These are phyloP conservation scores for Eurosta solidaginis DNA, from an alignment of 1,140 invertebrate genomes.

Conservation along the genomic window DNA sequence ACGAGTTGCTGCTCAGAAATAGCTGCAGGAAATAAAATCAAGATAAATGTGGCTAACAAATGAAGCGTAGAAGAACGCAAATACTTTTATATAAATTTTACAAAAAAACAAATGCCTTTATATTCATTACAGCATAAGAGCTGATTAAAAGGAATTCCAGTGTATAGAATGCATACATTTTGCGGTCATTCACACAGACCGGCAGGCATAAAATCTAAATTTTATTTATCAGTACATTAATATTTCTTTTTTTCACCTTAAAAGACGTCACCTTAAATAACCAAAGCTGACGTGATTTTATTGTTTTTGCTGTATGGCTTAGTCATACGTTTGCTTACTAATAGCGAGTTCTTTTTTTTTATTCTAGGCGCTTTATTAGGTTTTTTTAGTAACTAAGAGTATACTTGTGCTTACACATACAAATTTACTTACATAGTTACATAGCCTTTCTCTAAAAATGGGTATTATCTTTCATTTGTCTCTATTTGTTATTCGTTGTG, in stretches of 20 bases:
- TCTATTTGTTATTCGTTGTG: conserved; percentile 17
- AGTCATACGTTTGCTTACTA: background rate
- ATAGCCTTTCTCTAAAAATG: conserved; percentile 26
- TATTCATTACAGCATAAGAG: too few relatives aligned
- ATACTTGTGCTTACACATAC: background rate
- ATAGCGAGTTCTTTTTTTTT: background rate
- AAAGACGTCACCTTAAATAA: background rate
- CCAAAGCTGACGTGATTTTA: background rate
- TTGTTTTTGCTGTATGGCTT: background rate
- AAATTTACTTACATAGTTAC: background rate
- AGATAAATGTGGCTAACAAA: background rate
- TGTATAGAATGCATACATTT: background rate
- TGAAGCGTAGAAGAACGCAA: background rate
- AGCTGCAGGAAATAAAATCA: background rate
- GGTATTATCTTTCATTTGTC: background rate
- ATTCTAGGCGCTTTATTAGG: background rate
- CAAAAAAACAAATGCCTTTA: too few relatives aligned
- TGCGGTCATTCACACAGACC: conserved; percentile 10
- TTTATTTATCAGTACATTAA: too few relatives aligned
- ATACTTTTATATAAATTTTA: background rate
- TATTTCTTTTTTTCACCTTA: background rate
- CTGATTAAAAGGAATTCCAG: too few relatives aligned
- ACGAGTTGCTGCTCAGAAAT: background rate
- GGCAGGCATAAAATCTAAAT: background rate
- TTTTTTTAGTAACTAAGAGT: background rate